Evolutionary conservation across 2,797 vertebrate genomes (phyloP).

Genomic region (Pagetopsis macropterus): DNA sequence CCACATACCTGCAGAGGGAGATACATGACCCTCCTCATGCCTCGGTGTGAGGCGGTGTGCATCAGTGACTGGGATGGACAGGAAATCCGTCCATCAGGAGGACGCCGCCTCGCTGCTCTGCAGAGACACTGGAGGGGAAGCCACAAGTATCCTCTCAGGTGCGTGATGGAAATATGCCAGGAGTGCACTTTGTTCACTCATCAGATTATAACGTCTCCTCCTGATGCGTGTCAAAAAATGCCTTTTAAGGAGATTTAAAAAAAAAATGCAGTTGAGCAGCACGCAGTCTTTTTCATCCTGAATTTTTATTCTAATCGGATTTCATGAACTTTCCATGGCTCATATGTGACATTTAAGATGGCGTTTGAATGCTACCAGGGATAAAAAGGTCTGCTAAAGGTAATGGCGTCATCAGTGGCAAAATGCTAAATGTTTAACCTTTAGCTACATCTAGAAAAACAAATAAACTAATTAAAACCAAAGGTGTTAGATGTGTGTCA

Average conservation of each 20-base stretch:
- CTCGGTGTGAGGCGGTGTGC: constrained; percentile 33
- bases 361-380: constrained; percentile 11
- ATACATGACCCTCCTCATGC: constrained; percentile 46
- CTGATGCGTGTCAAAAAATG: too few species aligned
- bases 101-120: not conserved
- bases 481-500: too few species aligned
- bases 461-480: not conserved
- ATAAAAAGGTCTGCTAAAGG: constrained; percentile 1
- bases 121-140: constrained; percentile 25
- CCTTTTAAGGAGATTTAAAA: constrained; percentile 10
- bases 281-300: constrained; percentile 3
- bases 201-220: too few species aligned
- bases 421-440: not conserved
- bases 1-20: constrained; percentile 61
- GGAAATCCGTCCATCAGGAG: constrained; percentile 44
- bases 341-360: constrained; percentile 27
- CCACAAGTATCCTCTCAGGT: constrained; percentile 44
- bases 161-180: constrained; percentile 46
- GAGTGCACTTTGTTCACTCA: constrained; percentile 45
- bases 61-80: constrained; percentile 44
- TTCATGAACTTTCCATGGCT: constrained; percentile 29
- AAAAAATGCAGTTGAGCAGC: constrained; percentile 13
- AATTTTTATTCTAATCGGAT: constrained; percentile 25
- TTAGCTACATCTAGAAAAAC: not conserved
- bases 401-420: not conserved